Conservation (phyloP, 2,888 invertebrate species). For the Temnothorax rugatulus region DNA sequence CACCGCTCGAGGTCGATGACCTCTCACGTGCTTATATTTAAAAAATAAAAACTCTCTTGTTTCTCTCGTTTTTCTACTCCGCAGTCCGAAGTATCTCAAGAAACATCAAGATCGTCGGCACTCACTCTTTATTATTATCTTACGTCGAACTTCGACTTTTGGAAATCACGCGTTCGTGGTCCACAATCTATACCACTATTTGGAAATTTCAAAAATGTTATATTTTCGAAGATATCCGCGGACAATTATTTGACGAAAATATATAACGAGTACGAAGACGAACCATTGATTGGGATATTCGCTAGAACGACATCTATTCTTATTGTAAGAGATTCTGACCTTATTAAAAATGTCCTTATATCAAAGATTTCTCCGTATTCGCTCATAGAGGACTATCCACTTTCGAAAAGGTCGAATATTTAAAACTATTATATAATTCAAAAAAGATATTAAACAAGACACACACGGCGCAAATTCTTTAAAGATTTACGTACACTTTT, state of each 20-base stretch:
- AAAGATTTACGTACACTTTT: no score
- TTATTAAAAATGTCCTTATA: slow-evolving; percentile 46
- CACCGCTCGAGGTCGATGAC: no score
- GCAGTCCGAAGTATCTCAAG: no score
- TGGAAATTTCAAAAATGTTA: background rate
- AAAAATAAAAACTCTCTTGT: no score
- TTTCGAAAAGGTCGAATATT: background rate
- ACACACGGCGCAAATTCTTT: background rate
- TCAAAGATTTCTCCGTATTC: slow-evolving; percentile 41
- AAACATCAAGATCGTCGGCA: background rate
- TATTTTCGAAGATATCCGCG: background rate
- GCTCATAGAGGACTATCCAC: background rate
- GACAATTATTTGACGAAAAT: background rate
- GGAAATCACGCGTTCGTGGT: slow-evolving; percentile 12
- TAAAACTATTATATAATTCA: background rate
- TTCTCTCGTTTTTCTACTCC: no score
- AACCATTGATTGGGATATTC: slow-evolving; percentile 22
- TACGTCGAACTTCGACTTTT: background rate
- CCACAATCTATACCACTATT: background rate
- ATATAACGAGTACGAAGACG: slow-evolving; percentile 2
- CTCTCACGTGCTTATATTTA: no score
- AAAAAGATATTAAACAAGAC: background rate
- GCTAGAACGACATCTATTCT: background rate
- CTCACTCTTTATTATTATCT: background rate
- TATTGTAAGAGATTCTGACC: slow-evolving; percentile 10